Percentiles rank a stretch among this genome's conserved stretches.
These are phyloP conservation scores for Loriculus beryllinus DNA, from an alignment of 2,797 vertebrate genomes.

Conservation along the genomic window DNA sequence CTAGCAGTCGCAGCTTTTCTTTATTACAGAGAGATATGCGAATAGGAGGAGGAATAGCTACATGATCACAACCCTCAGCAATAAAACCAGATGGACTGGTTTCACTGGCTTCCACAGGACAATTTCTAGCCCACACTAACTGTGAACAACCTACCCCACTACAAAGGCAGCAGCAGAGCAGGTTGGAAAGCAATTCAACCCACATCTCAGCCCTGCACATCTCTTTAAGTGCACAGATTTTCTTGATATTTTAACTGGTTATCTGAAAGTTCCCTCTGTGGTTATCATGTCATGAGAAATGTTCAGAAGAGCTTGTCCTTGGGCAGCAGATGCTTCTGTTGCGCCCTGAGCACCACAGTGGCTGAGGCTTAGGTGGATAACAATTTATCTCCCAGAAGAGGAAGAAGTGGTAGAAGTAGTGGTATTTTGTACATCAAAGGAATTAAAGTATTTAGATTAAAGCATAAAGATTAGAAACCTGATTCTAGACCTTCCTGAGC, in stretches of 20 bases:
- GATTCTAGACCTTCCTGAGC: not conserved
- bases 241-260: not conserved
- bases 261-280: not conserved
- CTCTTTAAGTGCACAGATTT: not conserved
- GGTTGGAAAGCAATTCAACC: not conserved
- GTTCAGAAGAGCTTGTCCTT: not conserved
- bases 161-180: not conserved
- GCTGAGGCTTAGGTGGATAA: not conserved
- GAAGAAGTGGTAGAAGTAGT: not conserved
- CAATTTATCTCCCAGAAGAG: not conserved
- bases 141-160: not conserved
- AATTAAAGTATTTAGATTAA: slow-evolving; percentile 14
- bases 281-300: not conserved
- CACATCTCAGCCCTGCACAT: not conserved
- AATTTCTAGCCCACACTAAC: not conserved
- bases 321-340: not conserved
- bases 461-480: slow-evolving; percentile 26
- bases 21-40: not conserved
- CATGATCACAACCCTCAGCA: not conserved
- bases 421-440: slow-evolving; percentile 43
- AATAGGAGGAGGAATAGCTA: not conserved
- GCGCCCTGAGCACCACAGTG: not conserved
- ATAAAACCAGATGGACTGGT: not conserved
- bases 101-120: not conserved
- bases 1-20: not conserved